Percentiles rank a stretch among this genome's conserved stretches.
Evolutionary conservation across 2,113 vertebrate genomes (phyloP).

Genomic region (Sitta europaea): DNA sequence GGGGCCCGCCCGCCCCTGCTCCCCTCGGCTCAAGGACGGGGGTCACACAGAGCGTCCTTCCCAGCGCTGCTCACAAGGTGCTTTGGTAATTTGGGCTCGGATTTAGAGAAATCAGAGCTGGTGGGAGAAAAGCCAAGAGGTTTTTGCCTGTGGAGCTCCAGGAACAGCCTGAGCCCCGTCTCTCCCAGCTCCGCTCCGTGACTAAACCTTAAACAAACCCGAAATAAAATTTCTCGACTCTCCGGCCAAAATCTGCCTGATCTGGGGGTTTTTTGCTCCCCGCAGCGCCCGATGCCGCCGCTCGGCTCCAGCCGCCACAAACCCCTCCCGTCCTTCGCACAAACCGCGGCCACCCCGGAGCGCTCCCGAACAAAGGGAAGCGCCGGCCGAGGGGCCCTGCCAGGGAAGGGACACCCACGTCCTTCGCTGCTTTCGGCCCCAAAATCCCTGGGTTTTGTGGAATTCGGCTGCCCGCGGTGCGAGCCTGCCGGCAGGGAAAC

Average conservation of each 20-base stretch:
- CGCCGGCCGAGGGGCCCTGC: not conserved
- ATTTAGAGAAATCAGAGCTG: not conserved
- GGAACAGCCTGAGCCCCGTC: fast-evolving
- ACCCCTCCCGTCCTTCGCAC: not conserved
- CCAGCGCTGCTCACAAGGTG: fast-evolving
- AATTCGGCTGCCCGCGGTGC: not conserved
- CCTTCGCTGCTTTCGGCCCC: not conserved
- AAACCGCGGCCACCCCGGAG: not conserved
- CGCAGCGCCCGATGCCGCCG: not conserved
- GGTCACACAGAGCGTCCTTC: not conserved
- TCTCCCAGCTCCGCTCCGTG: fast-evolving
- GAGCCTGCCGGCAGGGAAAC: not conserved
- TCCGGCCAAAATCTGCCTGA: not conserved
- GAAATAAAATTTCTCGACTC: fast-evolving
- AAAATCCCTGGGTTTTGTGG: not conserved
- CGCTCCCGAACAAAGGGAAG: not conserved
- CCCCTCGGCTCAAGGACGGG: not conserved
- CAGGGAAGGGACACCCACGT: not conserved
- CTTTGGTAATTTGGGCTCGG: fast-evolving
- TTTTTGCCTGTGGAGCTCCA: not conserved
- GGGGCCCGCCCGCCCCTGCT: not conserved
- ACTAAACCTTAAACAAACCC: not conserved
- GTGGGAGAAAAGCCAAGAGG: not conserved
- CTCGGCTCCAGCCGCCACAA: not conserved
- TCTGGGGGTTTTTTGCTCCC: not conserved